These are phyloP conservation scores for Lophius americanus DNA, from an alignment of 2,797 vertebrate species.

Conservation along the genomic window DNA sequence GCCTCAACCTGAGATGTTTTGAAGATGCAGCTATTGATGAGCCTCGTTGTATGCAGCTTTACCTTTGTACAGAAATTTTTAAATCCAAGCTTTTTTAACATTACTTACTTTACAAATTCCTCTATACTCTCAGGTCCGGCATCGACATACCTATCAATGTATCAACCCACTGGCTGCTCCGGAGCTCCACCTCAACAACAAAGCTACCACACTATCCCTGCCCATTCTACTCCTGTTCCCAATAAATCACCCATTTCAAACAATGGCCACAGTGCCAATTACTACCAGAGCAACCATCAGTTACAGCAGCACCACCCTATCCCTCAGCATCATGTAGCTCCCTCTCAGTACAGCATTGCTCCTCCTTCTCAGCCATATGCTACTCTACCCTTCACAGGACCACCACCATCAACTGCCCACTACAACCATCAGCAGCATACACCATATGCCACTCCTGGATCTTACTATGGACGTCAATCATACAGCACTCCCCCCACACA, in stretches of 20 bases:
- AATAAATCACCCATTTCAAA: slow-evolving; percentile 84
- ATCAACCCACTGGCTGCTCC: slow-evolving; percentile 82
- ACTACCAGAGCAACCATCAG: slow-evolving; percentile 84
- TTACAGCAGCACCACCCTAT: slow-evolving; percentile 52
- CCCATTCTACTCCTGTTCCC: slow-evolving; percentile 81
- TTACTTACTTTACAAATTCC: not conserved
- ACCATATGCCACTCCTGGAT: slow-evolving; percentile 69
- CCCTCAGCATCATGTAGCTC: slow-evolving; percentile 77
- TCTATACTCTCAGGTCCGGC: slow-evolving; percentile 83
- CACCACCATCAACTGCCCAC: slow-evolving; percentile 69
- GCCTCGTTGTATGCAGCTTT: slow-evolving; percentile 7
- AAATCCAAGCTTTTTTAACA: not conserved
- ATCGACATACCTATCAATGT: slow-evolving; percentile 80
- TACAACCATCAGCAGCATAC: slow-evolving; percentile 67
- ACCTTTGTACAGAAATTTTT: too few relatives aligned
- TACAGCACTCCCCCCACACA: slow-evolving; percentile 80
- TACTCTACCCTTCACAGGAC: slow-evolving; percentile 60
- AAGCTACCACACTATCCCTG: slow-evolving; percentile 80
- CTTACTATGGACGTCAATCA: slow-evolving; percentile 78
- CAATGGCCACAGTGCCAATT: slow-evolving; percentile 80
- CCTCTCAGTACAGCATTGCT: slow-evolving; percentile 66
- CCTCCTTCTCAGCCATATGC: slow-evolving; percentile 74
- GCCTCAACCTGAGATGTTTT: too few relatives aligned
- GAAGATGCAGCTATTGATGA: not conserved
- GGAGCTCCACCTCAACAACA: slow-evolving; percentile 79